Evolutionary conservation across 1,140 invertebrate genomes (phyloP).

Genomic region (Brachionus sp.): DNA sequence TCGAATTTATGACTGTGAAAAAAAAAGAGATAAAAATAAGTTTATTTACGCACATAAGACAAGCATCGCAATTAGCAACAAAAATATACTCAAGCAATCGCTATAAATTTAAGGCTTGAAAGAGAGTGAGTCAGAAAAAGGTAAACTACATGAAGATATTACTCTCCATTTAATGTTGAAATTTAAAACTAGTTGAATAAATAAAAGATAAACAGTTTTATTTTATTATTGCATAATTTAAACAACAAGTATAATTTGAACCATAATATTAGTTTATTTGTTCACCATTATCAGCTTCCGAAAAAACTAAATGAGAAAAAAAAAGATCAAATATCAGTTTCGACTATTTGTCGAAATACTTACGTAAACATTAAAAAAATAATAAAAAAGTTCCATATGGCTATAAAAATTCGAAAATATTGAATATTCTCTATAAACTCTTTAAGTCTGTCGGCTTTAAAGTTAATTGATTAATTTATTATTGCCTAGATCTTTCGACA

Average conservation of each 20-base stretch:
- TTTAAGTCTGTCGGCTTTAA: neutral
- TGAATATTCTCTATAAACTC: constrained; percentile 37
- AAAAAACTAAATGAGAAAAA: constrained; percentile 12
- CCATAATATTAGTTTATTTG: neutral
- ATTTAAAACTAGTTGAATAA: neutral
- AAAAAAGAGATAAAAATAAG: neutral
- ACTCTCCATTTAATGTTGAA: neutral
- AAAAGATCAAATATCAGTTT: neutral
- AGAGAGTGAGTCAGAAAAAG: neutral
- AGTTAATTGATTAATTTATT: neutral
- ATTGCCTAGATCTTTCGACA: neutral
- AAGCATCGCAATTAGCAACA: neutral
- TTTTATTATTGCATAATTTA: neutral
- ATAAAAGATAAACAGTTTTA: neutral
- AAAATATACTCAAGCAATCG: neutral
- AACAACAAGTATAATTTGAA: neutral
- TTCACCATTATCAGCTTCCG: neutral
- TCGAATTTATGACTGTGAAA: neutral
- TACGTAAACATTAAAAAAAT: constrained; percentile 46
- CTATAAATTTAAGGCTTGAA: neutral
- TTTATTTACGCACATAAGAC: neutral
- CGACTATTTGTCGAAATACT: neutral
- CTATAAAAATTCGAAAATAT: constrained; percentile 38
- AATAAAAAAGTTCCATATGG: constrained; percentile 43
- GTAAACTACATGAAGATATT: neutral